Conservation (phyloP, 1,140 invertebrate genomes). For the Hypothenemus hampei region DNA sequence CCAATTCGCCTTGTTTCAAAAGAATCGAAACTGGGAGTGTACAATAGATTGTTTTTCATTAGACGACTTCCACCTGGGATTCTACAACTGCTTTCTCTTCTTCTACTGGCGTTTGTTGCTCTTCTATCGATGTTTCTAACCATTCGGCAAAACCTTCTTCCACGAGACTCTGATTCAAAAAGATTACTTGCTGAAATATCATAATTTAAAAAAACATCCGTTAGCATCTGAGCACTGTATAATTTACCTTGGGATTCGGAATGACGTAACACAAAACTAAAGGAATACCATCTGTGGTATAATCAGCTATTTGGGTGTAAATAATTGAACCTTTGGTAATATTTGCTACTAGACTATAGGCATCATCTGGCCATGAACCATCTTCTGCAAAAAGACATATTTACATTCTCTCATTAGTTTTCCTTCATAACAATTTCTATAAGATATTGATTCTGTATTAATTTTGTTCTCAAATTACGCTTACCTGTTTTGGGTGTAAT, state of each 20-base stretch:
- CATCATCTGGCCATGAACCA: slow-evolving; percentile 67
- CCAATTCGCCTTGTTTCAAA: too few relatives aligned
- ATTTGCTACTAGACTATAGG: slow-evolving; percentile 67
- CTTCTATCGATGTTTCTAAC: slow-evolving; percentile 37
- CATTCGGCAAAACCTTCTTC: slow-evolving; percentile 62
- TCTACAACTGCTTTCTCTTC: neutral
- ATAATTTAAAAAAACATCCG: neutral
- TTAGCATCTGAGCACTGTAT: neutral
- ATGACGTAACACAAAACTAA: slow-evolving; percentile 74
- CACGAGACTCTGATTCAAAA: slow-evolving; percentile 63
- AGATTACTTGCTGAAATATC: slow-evolving; percentile 58
- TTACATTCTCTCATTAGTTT: neutral
- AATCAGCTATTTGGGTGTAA: slow-evolving; percentile 81
- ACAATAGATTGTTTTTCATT: neutral
- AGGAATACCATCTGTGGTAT: slow-evolving; percentile 69
- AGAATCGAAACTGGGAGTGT: neutral
- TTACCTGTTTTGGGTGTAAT: slow-evolving; percentile 75
- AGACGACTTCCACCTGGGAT: neutral
- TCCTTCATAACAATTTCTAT: neutral
- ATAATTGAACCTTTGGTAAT: slow-evolving; percentile 73
- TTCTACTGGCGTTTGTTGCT: neutral
- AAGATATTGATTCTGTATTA: slow-evolving; percentile 20
- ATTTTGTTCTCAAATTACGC: slow-evolving; percentile 29
- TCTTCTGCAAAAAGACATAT: slow-evolving; percentile 36
- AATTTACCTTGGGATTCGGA: slow-evolving; percentile 60